Evolutionary conservation across 2,888 invertebrate genomes (phyloP), one percentile per base, ranked within the genome.

Genomic region (Antitype chi): DNA sequence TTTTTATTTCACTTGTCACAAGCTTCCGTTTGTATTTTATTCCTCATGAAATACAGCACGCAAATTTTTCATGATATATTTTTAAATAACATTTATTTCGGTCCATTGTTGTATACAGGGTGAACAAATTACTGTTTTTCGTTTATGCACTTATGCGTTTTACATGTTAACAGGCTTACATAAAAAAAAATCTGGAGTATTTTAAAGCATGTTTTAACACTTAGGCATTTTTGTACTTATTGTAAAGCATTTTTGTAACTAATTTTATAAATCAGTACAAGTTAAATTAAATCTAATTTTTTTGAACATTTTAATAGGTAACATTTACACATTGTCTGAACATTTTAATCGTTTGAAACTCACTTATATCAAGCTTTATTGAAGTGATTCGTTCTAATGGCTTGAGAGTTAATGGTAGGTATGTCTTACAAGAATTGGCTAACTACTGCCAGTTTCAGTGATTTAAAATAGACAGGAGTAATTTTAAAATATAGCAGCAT

Each of bases 1-100:
- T 68, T 79, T 79, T 68, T 75, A 63, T 79, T 79, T 81, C 67
- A 57, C 43, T 81, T 68, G 62, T 81, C 67, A 68, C 62, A 81
- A 55, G 64, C 28, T 66, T 38, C 80, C 53, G 53, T 78, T 78
- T 81, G 53, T 81, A 79, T 78, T 80, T 73, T 60, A 67, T 78
- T 66, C 20, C 47, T 60, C 32, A 1, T 28, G 57, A 81, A 80
- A 81, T 53, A 66, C 43, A 74, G 47, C 38, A n/a, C 64, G 59
- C 38, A 66, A 81, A 74, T 81, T 66, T 64, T 74, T 55, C 74
- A 47, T 60, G 64, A 66, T 60, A 78, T 57, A 32, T 52, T 60
- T 59, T 57, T 49, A 15, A 60, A 60, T 23, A 60, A 47, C 52
- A 20, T 60, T 80, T 73, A 57, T 64, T 80, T 57, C 11, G 25